phyloP scores from a whole-genome alignment of 2,797 vertebrate genomes.

The Cyprinodon diabolis region DNA sequence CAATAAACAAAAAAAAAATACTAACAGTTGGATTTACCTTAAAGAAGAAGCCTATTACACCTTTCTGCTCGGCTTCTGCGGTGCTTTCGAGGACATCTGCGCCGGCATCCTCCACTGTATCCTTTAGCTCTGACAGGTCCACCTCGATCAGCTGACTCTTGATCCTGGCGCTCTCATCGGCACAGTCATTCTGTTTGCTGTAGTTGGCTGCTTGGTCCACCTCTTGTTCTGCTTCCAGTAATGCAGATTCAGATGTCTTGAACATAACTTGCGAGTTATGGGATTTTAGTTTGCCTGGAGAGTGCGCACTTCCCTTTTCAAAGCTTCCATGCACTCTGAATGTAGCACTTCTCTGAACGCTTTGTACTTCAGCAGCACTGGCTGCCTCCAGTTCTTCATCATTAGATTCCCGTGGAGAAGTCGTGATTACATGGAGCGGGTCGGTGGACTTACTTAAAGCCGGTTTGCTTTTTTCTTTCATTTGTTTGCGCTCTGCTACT shows the following conservation, averaged over 20 bases:
- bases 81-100: conserved; percentile 59
- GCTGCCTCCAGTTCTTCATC: conserved; percentile 59
- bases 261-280: conserved; percentile 29
- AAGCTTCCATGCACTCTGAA: conserved; percentile 79
- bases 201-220: conserved; percentile 55
- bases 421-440: conserved; percentile 18
- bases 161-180: conserved; percentile 78
- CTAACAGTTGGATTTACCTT: conserved; percentile 89
- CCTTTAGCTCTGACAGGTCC: conserved; percentile 87
- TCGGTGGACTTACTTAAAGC: conserved; percentile 35
- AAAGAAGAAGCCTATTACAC: conserved; percentile 95
- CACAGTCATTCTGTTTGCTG: conserved; percentile 69
- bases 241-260: conserved; percentile 26
- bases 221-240: conserved; percentile 65
- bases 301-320: not conserved
- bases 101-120: conserved; percentile 73
- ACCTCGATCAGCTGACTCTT: conserved; percentile 92
- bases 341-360: conserved; percentile 72
- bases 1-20: not conserved
- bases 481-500: conserved; percentile 81
- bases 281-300: conserved; percentile 21
- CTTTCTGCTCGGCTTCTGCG: conserved; percentile 90
- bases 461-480: conserved; percentile 76
- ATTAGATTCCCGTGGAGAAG: conserved; percentile 14
- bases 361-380: conserved; percentile 19